Conservation (phyloP, 2,888 invertebrate species). For the Cotesia congregata region DNA sequence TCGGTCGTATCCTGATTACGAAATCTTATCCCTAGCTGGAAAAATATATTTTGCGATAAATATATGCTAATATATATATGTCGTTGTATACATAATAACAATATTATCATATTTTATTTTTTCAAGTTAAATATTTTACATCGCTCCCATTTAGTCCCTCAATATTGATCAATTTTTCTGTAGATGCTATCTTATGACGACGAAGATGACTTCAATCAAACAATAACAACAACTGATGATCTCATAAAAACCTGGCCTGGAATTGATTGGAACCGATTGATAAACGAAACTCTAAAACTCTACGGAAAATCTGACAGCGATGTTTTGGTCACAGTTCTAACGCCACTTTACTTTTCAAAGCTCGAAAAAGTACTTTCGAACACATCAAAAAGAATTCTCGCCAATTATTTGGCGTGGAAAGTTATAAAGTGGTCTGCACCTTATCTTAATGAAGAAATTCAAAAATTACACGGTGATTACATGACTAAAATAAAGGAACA, state of each 20-base stretch:
- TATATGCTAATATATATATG: too few relatives aligned
- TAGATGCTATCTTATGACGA: neutral
- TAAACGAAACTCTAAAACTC: conserved; percentile 83
- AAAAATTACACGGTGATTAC: conserved; percentile 85
- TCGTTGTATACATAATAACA: too few relatives aligned
- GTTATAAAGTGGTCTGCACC: conserved; percentile 85
- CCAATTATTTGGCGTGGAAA: conserved; percentile 95
- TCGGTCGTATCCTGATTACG: too few relatives aligned
- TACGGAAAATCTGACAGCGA: conserved; percentile 75
- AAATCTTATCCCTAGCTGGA: too few relatives aligned
- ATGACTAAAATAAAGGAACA: conserved; percentile 85
- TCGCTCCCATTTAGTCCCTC: neutral
- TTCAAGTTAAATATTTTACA: too few relatives aligned
- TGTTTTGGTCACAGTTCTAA: conserved; percentile 87
- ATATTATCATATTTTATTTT: too few relatives aligned
- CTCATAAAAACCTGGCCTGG: neutral
- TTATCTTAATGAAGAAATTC: conserved; percentile 83
- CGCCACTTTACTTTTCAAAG: conserved; percentile 83
- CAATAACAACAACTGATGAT: neutral
- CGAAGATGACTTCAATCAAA: neutral
- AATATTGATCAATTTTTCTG: neutral
- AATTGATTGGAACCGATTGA: conserved; percentile 87
- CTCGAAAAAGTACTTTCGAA: conserved; percentile 76
- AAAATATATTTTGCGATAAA: too few relatives aligned
- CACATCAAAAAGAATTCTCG: conserved; percentile 78